Conservation (phyloP, 1,140 invertebrate species). For the Trigoniulus corallinus region DNA sequence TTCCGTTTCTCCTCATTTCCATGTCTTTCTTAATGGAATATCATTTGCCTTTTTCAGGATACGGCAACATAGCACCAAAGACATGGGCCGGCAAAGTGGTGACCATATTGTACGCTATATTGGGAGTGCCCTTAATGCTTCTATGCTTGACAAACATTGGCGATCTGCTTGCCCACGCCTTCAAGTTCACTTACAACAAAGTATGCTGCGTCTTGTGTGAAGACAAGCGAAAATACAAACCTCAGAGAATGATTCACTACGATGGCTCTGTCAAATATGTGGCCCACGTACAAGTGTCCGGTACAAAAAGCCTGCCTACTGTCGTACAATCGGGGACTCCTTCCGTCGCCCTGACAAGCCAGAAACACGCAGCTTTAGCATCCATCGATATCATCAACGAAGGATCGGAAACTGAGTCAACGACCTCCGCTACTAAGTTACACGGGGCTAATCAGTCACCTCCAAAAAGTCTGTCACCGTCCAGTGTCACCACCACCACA, state of each 20-base stretch:
- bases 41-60: conserved; percentile 35
- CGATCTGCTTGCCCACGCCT: conserved; percentile 51
- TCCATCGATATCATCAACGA: not conserved
- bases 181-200: conserved; percentile 49
- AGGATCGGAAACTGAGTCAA: too few species aligned
- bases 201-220: conserved; percentile 36
- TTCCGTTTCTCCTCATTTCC: not conserved
- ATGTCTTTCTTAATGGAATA: not conserved
- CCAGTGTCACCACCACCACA: not conserved
- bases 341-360: not conserved
- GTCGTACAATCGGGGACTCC: not conserved
- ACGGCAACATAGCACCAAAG: conserved; percentile 59
- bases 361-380: not conserved
- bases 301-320: conserved; percentile 6
- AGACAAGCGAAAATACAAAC: conserved; percentile 16
- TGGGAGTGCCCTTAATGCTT: conserved; percentile 70
- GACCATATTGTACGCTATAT: conserved; percentile 69
- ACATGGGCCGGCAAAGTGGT: conserved; percentile 57
- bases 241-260: conserved; percentile 11
- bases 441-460: not conserved
- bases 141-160: conserved; percentile 73
- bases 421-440: too few species aligned
- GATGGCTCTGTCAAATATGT: conserved; percentile 13
- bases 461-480: not conserved
- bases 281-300: conserved; percentile 12